Evolutionary conservation across 2,888 invertebrate species (phyloP).

Genomic region (Volucella bombylans): DNA sequence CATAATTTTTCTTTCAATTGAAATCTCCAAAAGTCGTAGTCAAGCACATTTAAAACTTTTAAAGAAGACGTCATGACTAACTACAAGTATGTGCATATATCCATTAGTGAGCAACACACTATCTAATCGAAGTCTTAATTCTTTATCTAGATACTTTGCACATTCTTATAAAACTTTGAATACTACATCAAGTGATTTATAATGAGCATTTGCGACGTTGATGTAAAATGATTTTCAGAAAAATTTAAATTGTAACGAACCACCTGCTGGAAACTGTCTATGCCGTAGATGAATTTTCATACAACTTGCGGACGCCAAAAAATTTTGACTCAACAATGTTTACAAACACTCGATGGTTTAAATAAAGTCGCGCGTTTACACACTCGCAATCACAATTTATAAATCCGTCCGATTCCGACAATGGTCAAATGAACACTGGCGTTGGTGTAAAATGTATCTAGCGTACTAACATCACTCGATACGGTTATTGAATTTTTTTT

Average conservation of each 20-base stretch:
- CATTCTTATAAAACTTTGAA: neutral
- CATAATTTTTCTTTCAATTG: no score
- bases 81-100: no score
- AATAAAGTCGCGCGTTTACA: neutral
- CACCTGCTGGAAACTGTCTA: neutral
- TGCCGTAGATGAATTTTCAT: slow-evolving; percentile 3
- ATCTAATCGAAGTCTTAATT: no score
- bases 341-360: neutral
- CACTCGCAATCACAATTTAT: neutral
- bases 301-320: slow-evolving; percentile 2
- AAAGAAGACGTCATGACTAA: no score
- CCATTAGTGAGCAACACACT: no score
- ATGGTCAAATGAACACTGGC: slow-evolving; percentile 48
- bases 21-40: no score
- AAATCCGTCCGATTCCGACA: slow-evolving; percentile 18
- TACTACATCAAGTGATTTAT: neutral
- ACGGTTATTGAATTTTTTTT: neutral
- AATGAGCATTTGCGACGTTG: no score
- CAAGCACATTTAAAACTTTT: no score
- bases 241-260: neutral
- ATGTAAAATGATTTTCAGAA: slow-evolving; percentile 2
- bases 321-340: slow-evolving; percentile 10
- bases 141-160: neutral
- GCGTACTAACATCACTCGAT: neutral
- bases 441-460: neutral